Base-by-base conservation (phyloP, 2,113 vertebrate genomes). In the Paradisaea rubra region DNA sequence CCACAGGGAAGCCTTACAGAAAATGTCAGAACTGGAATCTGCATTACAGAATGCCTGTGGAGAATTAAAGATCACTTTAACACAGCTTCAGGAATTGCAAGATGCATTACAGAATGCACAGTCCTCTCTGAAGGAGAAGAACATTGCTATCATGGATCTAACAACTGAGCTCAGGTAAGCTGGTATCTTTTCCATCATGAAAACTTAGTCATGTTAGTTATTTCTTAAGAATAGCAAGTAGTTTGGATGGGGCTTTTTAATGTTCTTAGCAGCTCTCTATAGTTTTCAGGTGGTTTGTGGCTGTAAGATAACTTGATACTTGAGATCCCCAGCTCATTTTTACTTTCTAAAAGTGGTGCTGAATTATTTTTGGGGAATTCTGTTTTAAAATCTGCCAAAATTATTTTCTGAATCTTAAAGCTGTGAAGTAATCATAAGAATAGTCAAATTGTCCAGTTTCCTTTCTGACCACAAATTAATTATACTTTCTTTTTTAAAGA, bases 61-160 rank as follows among this genome's bases (percentile, higher is more conserved):
- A 15, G 98, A 99, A 95, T 97, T 99, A 95, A 98, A 98, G 94
- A 97, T 96, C 44, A 98, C 98, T 42, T 96, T 97, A 95, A 97
- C 97, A 84, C 98, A 98, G 52, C 98, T 99, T n/a, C 98, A 98
- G 93, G 98, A 99, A 93, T 88, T 99, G 73, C 98, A 98, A 89
- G 98, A 98, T 71, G 95, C 98, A 21, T 80, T 99, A 44, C 98
- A 98, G 24, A 98, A 98, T 60, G 98, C 98, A 28, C 98, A 99
- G 41, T 97, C 98, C 88, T 98, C 98, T 82, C 97, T 99, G 31
- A 98, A 99, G 49, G 98, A 99, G 93, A 99, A 99, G 59, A 97
- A 98, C 24, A 94, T 80, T 20, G 96, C 97, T 49, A 97, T 99
- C 91, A 94, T 98, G 93, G 98, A 98, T 95, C 98, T 99, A 79